Base-by-base conservation (phyloP, 2,113 vertebrate species). In the Crotalus viridis region DNA sequence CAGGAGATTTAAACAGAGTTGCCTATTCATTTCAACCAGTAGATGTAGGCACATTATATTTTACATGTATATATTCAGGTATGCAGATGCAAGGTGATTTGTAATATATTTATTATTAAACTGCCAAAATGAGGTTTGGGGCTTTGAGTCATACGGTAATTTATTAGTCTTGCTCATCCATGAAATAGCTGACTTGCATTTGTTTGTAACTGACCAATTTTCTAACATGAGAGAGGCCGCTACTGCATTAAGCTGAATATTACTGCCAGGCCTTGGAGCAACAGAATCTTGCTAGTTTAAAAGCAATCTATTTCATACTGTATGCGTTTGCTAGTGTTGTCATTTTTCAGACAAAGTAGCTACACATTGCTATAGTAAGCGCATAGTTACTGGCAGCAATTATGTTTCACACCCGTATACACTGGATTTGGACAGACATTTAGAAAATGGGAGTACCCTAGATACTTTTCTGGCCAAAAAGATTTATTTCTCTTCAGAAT, bases 171-270 rank as follows among this genome's bases (percentile, higher is more conserved):
- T 92, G 56, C 26, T 92, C 48, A 56, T 43, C 22, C 57, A 69
- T 87, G 57, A 89, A 94, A 89, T 57, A 52, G 46, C 87, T 89
- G 69, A 85, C 56, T 69, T 87, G 85, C 81, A 64, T 74, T 87
- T 90, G 24, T 88, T 87, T 56, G 57, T 21, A 74, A 55, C 57
- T 87, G 57, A 90, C 85, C 81, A 46, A 87, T n/a, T 51, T 81
- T 92, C 33, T 26, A 89, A 57, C 48, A 85, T 26, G 89, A 69
- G 17, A 87, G 22, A 69, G 88, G 51, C 17, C 19, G 39, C 19
- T n/a, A 48, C 33, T 88, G 61, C 52, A 81, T 88, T 91, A 48
- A 91, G 69, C 57, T 59, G 28, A 93, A 91, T 93, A 91, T 56
- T 81, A 33, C 28, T 81, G 51, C 26, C 39, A 81, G 61, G 26